Conservation (phyloP, 2,888 invertebrate genomes). For the Phortica magna region DNA sequence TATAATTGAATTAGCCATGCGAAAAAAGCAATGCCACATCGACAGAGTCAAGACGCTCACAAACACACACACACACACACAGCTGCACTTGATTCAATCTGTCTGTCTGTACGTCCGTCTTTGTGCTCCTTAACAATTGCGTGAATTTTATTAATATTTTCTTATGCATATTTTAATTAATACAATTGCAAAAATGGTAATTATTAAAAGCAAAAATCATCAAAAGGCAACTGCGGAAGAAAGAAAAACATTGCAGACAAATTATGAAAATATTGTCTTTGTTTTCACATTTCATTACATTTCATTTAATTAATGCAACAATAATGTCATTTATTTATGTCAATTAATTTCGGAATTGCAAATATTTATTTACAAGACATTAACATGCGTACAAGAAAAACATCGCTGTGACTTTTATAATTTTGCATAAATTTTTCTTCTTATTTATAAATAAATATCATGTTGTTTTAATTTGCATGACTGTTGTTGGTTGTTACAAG, state of each 20-base stretch:
- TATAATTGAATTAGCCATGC: neutral
- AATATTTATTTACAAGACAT: constrained; percentile 35
- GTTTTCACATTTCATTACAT: neutral
- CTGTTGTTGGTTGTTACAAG: neutral
- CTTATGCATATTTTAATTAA: constrained; percentile 8
- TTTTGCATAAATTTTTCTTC: neutral
- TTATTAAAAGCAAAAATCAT: neutral
- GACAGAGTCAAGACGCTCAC: too few species aligned
- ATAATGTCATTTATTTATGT: constrained; percentile 38
- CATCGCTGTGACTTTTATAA: neutral
- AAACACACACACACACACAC: too few species aligned
- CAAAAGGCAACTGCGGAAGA: neutral
- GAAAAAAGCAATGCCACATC: too few species aligned
- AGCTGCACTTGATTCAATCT: too few species aligned
- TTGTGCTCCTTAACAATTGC: neutral
- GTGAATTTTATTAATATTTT: neutral
- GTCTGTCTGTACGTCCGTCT: constrained; percentile 1
- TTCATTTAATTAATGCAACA: constrained; percentile 26
- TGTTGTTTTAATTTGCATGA: neutral
- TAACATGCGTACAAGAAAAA: neutral
- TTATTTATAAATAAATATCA: neutral
- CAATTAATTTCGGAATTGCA: constrained; percentile 64
- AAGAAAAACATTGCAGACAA: constrained; percentile 13
- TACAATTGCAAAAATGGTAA: constrained; percentile 6
- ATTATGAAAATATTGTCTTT: neutral